A percentile compares a stretch with the other conserved stretches of the same genome.
phyloP scores from a whole-genome alignment of 2,888 invertebrate species.

The Teinopalpus imperialis region DNA sequence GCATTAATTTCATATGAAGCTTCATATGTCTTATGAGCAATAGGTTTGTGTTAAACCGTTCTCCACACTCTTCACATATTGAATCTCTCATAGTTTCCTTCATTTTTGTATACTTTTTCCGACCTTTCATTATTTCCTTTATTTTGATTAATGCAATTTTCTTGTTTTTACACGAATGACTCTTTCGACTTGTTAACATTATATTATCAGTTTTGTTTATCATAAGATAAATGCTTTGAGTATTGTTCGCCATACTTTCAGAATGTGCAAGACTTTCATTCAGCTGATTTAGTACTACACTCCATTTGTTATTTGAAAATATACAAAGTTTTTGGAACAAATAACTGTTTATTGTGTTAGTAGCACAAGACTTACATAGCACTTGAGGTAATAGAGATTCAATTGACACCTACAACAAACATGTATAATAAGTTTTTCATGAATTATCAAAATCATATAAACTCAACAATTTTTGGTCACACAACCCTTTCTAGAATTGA shows the following conservation, averaged over 20 bases:
- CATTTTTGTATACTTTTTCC: slow-evolving; percentile 39
- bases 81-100: slow-evolving; percentile 33
- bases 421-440: neutral
- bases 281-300: slow-evolving; percentile 38
- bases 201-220: slow-evolving; percentile 45
- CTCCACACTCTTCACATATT: slow-evolving; percentile 56
- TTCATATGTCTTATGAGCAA: slow-evolving; percentile 48
- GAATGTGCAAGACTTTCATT: slow-evolving; percentile 41
- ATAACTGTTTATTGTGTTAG: slow-evolving; percentile 48
- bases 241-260: slow-evolving; percentile 36
- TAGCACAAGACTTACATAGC: slow-evolving; percentile 55
- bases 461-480: no score
- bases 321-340: slow-evolving; percentile 52
- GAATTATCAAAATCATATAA: no score
- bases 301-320: slow-evolving; percentile 52
- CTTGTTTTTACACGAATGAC: slow-evolving; percentile 38
- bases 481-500: no score
- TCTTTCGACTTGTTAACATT: slow-evolving; percentile 50
- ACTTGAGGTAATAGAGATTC: slow-evolving; percentile 53
- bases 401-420: slow-evolving; percentile 45
- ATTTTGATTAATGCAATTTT: slow-evolving; percentile 46
- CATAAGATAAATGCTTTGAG: slow-evolving; percentile 47
- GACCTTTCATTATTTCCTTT: slow-evolving; percentile 45
- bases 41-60: slow-evolving; percentile 40
- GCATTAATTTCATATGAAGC: slow-evolving; percentile 43